phyloP scores from a whole-genome alignment of 2,888 invertebrate species.

The Spilosoma lubricipeda region DNA sequence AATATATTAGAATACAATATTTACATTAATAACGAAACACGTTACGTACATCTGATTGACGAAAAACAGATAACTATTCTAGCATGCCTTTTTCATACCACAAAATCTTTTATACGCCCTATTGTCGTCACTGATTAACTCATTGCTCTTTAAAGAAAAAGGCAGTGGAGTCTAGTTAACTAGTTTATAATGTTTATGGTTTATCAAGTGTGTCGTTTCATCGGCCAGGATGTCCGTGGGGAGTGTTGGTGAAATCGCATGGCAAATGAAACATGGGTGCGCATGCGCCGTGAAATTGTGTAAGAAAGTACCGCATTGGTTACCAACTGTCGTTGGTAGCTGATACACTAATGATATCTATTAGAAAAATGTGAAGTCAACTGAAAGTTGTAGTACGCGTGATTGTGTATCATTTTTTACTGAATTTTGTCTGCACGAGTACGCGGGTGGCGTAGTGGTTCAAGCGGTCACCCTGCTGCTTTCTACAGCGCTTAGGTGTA shows the following conservation, averaged over 20 bases:
- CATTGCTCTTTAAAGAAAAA: slow-evolving; percentile 1
- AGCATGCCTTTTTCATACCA: background rate
- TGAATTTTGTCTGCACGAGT: too few relatives aligned
- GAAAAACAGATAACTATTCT: background rate
- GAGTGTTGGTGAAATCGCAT: slow-evolving; percentile 72
- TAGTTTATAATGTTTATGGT: slow-evolving; percentile 36
- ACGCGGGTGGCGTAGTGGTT: too few relatives aligned
- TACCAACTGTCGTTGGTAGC: slow-evolving; percentile 29
- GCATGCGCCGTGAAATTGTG: slow-evolving; percentile 79
- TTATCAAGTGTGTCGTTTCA: slow-evolving; percentile 51
- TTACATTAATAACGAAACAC: too few relatives aligned
- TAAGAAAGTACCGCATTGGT: slow-evolving; percentile 73
- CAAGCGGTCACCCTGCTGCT: too few relatives aligned
- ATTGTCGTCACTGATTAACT: background rate
- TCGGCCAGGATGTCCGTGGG: slow-evolving; percentile 67
- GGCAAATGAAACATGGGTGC: slow-evolving; percentile 71
- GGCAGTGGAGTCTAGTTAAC: too few relatives aligned
- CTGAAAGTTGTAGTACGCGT: slow-evolving; percentile 14
- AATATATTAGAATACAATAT: too few relatives aligned
- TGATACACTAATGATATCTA: slow-evolving; percentile 37
- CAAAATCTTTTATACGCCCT: background rate
- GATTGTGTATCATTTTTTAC: background rate
- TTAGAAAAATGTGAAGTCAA: slow-evolving; percentile 18
- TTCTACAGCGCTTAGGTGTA: too few relatives aligned
- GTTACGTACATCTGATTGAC: too few relatives aligned